phyloP scores from a whole-genome alignment of 2,888 invertebrate genomes.

The Barypeithes pellucidus region DNA sequence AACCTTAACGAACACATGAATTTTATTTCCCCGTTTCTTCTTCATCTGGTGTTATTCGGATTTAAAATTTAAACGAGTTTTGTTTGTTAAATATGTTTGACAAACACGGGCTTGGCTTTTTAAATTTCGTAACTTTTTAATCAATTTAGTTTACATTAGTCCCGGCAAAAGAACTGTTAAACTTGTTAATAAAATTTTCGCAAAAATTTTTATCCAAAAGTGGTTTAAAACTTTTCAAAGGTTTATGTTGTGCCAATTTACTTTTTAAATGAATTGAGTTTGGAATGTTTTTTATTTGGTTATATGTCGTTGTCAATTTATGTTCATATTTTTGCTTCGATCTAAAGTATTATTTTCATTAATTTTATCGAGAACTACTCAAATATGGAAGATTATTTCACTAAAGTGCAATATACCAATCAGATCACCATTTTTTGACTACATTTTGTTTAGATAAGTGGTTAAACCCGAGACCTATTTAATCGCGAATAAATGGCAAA shows the following conservation, averaged over 20 bases:
- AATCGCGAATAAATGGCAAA: too few species aligned
- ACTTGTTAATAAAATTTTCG: slow-evolving; percentile 5
- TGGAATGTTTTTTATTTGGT: not conserved
- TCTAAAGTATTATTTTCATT: too few species aligned
- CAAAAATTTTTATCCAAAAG: not conserved
- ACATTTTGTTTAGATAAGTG: too few species aligned
- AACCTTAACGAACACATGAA: slow-evolving; percentile 14
- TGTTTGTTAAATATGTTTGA: slow-evolving; percentile 26
- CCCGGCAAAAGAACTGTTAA: not conserved
- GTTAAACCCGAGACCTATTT: too few species aligned
- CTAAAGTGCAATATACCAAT: too few species aligned
- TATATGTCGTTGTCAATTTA: not conserved
- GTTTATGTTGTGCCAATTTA: slow-evolving; percentile 5
- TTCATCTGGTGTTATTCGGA: slow-evolving; percentile 12
- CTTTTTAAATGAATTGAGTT: not conserved
- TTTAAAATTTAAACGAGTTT: slow-evolving; percentile 30
- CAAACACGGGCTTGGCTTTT: slow-evolving; percentile 22
- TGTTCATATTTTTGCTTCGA: too few species aligned
- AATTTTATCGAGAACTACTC: too few species aligned
- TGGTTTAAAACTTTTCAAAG: slow-evolving; percentile 2
- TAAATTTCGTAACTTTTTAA: slow-evolving; percentile 22
- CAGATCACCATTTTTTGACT: too few species aligned
- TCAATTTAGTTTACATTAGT: slow-evolving; percentile 13
- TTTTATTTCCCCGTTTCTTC: not conserved
- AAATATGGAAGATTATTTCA: too few species aligned